Conservation (phyloP, 2,113 vertebrate genomes). For the Cyprinodon brontotheroides region DNA sequence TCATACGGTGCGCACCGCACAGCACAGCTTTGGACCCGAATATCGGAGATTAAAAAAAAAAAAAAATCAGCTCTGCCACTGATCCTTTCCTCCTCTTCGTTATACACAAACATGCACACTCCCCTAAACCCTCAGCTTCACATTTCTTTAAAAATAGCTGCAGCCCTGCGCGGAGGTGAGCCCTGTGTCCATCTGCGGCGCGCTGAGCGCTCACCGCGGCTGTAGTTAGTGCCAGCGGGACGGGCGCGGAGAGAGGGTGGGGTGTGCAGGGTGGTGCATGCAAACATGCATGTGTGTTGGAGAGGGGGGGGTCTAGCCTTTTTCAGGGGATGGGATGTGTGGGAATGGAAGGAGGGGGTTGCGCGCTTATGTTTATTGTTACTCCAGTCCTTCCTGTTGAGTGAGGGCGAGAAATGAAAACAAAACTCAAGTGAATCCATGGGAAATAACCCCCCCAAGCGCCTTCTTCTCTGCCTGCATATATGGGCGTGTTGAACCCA, state of each 20-base stretch:
- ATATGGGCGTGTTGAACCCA: constrained; percentile 25
- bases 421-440: constrained; percentile 47
- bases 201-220: constrained; percentile 26
- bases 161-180: constrained; percentile 40
- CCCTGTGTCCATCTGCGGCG: constrained; percentile 47
- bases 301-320: neutral
- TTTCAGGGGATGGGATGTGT: neutral
- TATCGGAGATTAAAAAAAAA: neutral
- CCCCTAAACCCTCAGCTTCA: constrained; percentile 4
- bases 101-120: constrained; percentile 4
- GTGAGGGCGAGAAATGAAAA: constrained; percentile 57
- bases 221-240: constrained; percentile 55
- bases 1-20: constrained; percentile 27
- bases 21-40: constrained; percentile 35
- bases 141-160: constrained; percentile 60
- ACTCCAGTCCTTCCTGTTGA: constrained; percentile 50
- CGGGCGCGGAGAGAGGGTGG: constrained; percentile 56
- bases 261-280: neutral
- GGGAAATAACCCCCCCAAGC: constrained; percentile 26
- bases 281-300: neutral
- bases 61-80: constrained; percentile 17
- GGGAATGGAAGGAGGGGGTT: neutral
- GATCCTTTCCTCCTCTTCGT: constrained; percentile 9
- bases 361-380: constrained; percentile 56
- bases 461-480: neutral